phyloP scores from a whole-genome alignment of 1,140 invertebrate genomes.

The Drosophila pandora region DNA sequence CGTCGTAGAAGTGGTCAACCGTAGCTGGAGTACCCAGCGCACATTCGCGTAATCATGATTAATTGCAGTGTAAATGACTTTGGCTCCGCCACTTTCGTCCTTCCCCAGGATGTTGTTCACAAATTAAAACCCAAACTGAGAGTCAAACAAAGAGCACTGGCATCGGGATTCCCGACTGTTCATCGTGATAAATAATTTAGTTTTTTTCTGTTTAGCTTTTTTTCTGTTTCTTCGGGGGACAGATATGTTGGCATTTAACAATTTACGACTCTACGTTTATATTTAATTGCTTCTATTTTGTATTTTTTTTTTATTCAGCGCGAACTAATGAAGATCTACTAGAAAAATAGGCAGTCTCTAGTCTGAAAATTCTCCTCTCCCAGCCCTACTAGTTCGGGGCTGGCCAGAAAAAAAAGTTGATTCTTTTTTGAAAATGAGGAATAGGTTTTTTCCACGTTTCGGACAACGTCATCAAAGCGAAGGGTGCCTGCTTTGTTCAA shows the following conservation, averaged over 20 bases:
- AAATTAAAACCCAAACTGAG: conserved; percentile 57
- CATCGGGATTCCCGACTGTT: conserved; percentile 24
- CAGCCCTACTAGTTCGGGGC: no score
- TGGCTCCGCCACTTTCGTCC: conserved; percentile 4
- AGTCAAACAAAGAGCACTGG: conserved; percentile 46
- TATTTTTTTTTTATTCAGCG: not conserved
- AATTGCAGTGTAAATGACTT: conserved; percentile 79
- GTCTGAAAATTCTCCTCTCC: no score
- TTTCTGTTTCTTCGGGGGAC: conserved; percentile 11
- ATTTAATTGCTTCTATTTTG: conserved; percentile 1
- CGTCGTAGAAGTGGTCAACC: conserved; percentile 5
- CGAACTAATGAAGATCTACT: conserved; percentile 8
- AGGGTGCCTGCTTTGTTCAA: conserved; percentile 39
- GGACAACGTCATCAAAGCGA: conserved; percentile 24
- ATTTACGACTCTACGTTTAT: conserved; percentile 47
- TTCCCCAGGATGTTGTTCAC: conserved; percentile 1
- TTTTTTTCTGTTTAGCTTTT: not conserved
- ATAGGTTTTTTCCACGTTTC: conserved; percentile 38
- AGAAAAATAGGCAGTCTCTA: not conserved
- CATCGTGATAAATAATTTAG: conserved; percentile 67
- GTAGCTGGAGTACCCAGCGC: not conserved
- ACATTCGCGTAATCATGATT: conserved; percentile 75
- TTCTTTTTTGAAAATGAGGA: conserved; percentile 24
- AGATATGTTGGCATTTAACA: conserved; percentile 48
- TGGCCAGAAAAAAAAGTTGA: no score